phyloP scores from a whole-genome alignment of 2,888 invertebrate genomes.

The Trissolcus japonicus region DNA sequence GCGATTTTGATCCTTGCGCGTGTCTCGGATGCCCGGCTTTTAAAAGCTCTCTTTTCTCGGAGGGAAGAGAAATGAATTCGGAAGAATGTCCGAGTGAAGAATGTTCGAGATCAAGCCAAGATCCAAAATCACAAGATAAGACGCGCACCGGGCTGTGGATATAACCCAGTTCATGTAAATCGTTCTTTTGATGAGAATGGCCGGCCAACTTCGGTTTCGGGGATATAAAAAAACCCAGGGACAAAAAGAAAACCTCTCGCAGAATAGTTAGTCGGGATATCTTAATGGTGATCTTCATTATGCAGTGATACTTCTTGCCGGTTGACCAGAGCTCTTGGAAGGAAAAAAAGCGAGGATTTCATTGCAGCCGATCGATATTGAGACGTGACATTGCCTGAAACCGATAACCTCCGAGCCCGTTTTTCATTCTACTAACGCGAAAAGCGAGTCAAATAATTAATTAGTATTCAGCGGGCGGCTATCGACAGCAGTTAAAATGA shows the following conservation, averaged over 20 bases:
- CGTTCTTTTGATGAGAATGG: conserved; percentile 46
- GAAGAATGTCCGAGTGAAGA: conserved; percentile 44
- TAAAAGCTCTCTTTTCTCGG: not conserved
- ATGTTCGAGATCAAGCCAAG: conserved; percentile 33
- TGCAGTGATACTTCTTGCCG: conserved; percentile 48
- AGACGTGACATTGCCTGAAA: conserved; percentile 13
- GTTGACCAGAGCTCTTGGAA: conserved; percentile 21
- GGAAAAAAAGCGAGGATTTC: conserved; percentile 14
- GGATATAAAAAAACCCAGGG: not conserved
- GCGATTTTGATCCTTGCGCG: conserved; percentile 43
- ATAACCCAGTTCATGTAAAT: conserved; percentile 48
- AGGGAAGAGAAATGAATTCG: conserved; percentile 45
- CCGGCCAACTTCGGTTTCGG: conserved; percentile 28
- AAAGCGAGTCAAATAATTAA: conserved; percentile 20
- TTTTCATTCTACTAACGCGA: not conserved
- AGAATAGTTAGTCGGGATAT: conserved; percentile 30
- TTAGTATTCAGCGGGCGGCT: conserved; percentile 6
- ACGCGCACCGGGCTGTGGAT: conserved; percentile 32
- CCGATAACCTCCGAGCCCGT: conserved; percentile 6
- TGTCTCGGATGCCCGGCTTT: conserved; percentile 15
- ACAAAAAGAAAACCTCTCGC: conserved; percentile 20
- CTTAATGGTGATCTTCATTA: conserved; percentile 52
- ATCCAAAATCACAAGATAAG: conserved; percentile 48
- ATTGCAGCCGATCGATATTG: conserved; percentile 27
- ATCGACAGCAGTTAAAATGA: conserved; percentile 35